Evolutionary conservation across 2,888 invertebrate species (phyloP).

Genomic region (Polyommatus iphigenia): DNA sequence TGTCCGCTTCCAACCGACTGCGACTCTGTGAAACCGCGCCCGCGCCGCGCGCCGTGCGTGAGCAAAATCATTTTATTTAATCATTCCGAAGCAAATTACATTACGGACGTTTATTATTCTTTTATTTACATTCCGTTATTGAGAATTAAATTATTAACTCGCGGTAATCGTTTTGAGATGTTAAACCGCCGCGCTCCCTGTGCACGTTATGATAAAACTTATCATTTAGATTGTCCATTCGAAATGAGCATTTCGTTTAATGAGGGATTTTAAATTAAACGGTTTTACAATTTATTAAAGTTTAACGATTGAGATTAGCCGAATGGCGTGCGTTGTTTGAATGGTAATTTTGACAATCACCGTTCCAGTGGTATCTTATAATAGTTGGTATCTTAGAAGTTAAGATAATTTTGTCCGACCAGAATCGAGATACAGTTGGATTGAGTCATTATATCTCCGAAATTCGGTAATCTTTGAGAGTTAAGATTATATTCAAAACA

Average conservation of each 20-base stretch:
- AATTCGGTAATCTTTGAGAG: background rate
- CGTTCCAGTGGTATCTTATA: background rate
- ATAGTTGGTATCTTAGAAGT: slow-evolving; percentile 5
- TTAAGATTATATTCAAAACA: slow-evolving; percentile 13
- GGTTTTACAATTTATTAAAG: slow-evolving; percentile 17
- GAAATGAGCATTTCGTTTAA: slow-evolving; percentile 17
- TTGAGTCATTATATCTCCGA: background rate
- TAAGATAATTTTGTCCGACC: slow-evolving; percentile 3
- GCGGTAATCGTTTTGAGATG: slow-evolving; percentile 16
- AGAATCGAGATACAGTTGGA: background rate
- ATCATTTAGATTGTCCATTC: slow-evolving; percentile 17
- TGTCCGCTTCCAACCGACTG: no score
- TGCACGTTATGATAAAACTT: slow-evolving; percentile 22
- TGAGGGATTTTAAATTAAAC: slow-evolving; percentile 16
- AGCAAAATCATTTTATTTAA: slow-evolving; percentile 48
- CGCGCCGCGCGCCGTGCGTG: slow-evolving; percentile 44
- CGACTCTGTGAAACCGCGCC: background rate
- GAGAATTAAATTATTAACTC: slow-evolving; percentile 28
- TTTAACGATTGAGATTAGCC: slow-evolving; percentile 3
- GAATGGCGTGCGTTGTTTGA: background rate
- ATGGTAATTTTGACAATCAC: slow-evolving; percentile 8
- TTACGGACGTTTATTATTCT: slow-evolving; percentile 24
- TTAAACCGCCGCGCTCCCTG: slow-evolving; percentile 19
- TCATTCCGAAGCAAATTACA: slow-evolving; percentile 47
- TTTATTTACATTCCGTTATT: slow-evolving; percentile 23